A percentile compares a stretch with the other conserved stretches of the same genome.
Conservation (phyloP, 1,140 invertebrate genomes). For the Formica selysi region DNA sequence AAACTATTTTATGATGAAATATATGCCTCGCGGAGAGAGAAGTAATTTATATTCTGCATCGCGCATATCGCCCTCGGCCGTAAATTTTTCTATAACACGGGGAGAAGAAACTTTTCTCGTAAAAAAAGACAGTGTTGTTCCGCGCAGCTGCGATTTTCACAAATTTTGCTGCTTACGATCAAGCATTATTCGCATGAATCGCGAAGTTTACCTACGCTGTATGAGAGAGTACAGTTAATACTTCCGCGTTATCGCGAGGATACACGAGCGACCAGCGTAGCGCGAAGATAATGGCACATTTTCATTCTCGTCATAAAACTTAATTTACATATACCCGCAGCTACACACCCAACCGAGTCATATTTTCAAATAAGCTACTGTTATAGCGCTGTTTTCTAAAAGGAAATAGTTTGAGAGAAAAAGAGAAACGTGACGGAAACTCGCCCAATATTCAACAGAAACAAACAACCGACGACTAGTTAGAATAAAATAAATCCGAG, state of each 20-base stretch:
- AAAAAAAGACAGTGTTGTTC: background rate
- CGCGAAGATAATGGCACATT: background rate
- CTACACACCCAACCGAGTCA: background rate
- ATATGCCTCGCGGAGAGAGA: background rate
- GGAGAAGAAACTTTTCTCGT: slow-evolving; percentile 11
- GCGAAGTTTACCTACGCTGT: background rate
- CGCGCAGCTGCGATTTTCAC: slow-evolving; percentile 8
- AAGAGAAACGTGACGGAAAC: slow-evolving; percentile 17
- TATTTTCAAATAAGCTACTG: slow-evolving; percentile 45
- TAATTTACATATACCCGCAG: slow-evolving; percentile 3
- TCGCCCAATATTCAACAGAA: slow-evolving; percentile 47
- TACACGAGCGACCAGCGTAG: background rate
- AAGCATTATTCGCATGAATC: background rate
- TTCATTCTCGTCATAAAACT: background rate
- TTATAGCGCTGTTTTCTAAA: slow-evolving; percentile 8
- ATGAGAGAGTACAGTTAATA: slow-evolving; percentile 19
- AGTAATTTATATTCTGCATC: slow-evolving; percentile 40
- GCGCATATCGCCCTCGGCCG: background rate
- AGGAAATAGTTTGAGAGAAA: background rate
- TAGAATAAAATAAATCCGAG: slow-evolving; percentile 55
- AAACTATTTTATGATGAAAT: slow-evolving; percentile 41
- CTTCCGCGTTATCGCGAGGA: slow-evolving; percentile 27
- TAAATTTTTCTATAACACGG: slow-evolving; percentile 31
- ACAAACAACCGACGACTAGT: slow-evolving; percentile 48
- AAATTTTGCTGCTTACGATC: background rate